Conservation (phyloP, 2,113 vertebrate genomes). For the Holacanthus passer region DNA sequence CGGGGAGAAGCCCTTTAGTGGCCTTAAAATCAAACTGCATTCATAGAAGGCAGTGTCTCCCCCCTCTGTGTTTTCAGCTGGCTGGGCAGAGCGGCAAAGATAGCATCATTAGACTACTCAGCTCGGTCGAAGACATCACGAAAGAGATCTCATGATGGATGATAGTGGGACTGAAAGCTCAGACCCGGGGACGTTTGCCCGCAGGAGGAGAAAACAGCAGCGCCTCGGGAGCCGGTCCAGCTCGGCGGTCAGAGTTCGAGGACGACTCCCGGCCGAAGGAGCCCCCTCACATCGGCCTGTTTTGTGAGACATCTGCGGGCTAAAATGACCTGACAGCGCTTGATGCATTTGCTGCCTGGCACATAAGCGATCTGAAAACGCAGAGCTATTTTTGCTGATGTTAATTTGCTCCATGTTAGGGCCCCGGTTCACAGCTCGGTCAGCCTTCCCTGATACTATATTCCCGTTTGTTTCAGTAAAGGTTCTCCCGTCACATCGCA, state of each 20-base stretch:
- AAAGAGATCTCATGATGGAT: conserved; percentile 71
- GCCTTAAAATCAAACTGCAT: conserved; percentile 36
- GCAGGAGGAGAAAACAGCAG: conserved; percentile 47
- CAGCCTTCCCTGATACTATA: conserved; percentile 93
- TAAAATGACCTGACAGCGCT: conserved; percentile 81
- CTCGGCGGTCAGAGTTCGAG: conserved; percentile 50
- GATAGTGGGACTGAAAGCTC: conserved; percentile 46
- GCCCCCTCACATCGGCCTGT: conserved; percentile 21
- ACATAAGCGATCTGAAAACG: conserved; percentile 80
- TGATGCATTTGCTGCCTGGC: conserved; percentile 77
- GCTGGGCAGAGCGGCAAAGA: conserved; percentile 38
- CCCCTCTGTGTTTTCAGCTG: conserved; percentile 7
- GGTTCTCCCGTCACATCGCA: conserved; percentile 88
- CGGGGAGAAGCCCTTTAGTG: conserved; percentile 28
- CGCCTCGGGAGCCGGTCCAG: conserved; percentile 49
- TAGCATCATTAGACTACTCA: conserved; percentile 56
- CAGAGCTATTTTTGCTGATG: conserved; percentile 86
- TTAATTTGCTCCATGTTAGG: conserved; percentile 93
- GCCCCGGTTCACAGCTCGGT: conserved; percentile 90
- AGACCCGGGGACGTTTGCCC: conserved; percentile 39
- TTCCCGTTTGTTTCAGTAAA: conserved; percentile 91
- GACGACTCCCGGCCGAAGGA: conserved; percentile 2
- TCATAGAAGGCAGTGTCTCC: conserved; percentile 15
- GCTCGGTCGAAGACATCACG: conserved; percentile 48
- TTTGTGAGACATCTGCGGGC: conserved; percentile 57